Evolutionary conservation across 2,113 vertebrate species (phyloP), one percentile per base, ranked within the genome.

Genomic region (Mandrillus leucophaeus): DNA sequence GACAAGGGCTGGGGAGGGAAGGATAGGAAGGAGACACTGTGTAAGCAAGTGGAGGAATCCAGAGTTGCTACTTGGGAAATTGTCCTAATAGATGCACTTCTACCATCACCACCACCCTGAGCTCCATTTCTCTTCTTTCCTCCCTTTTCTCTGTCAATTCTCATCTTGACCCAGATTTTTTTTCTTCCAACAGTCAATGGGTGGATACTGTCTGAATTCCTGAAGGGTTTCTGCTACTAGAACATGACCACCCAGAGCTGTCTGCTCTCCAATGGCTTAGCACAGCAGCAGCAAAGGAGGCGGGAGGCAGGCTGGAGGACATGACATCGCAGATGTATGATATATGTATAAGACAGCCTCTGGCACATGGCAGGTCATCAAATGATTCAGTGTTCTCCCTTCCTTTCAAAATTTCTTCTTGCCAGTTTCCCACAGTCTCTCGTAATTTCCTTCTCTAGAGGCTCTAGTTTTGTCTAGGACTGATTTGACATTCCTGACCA

Each of bases 201-300:
- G 95, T 94, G 78, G 92, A 14, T 94, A 92, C 66, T 40, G 90
- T 97, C 96, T 97, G 81, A 84, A 98, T 97, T 97, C 92, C 92
- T 96, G 55, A 97, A 97, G 87, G 93, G 61, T 94, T 89, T 92
- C n/a, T 82, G 50, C 59, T 90, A 75, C 45, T 84, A 85, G 80
- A 95, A 78, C 75, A 57, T 93, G 76, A 55, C 88, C 92, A 93
- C 64, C 76, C 92, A 18, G 95, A 86, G 72, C 40, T 90, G 64
- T 86, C 76, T 66, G 70, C 84, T 96, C 43, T 73, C 78, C 38
- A 61, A 3, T 79, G 64, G 91, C 12, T 40, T 22, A 76, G n/a
- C 9, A 32, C 66, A 79, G 48, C 61, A 72, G 72, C 55, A 64
- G 50, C 25, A 78, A 75, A 45, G 48, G 35, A 86, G n/a, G 27